Base-by-base conservation (phyloP, 2,113 vertebrate genomes). In the Rattus rattus region DNA sequence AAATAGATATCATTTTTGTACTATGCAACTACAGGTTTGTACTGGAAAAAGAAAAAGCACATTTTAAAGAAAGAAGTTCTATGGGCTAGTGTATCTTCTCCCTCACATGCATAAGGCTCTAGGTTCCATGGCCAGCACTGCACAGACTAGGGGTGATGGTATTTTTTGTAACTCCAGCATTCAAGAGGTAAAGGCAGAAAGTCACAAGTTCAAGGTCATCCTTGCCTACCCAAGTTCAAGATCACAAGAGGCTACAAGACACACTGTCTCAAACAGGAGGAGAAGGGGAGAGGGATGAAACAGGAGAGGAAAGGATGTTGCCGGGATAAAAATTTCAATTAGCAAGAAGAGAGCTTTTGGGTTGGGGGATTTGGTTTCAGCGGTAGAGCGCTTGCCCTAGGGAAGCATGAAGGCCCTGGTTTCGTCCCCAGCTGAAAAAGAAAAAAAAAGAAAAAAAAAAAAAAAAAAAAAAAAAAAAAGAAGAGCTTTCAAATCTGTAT, bases 241-340 rank as follows among this genome's bases (percentile, higher is more conserved):
- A 33, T 33, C 47, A 52, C 43, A 33, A 5, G 20, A 54, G 20
- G 49, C 33, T 54, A 56, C 22, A 17, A 17, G 49, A 39, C 7
- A 56, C 49, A 69, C 13, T 54, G 19, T 54, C 22, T 39, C 33
- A 54, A 56, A 54, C 12, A 39, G 12, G 67, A 22, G 33, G 16
- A 22, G 10, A 10, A 54, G 19, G 20, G 12, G 16, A 22, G 49
- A 69, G 8, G 63, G 13, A 22, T 11, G 20, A 39, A 91, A 70
- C 81, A 81, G 8, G 56, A 90, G 17, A 94, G 28, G 67, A 97
- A 96, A n/a, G 11, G 59, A 90, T 6, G 56, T 79, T 65, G 65
- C 56, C 80, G 72, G 30, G 43, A 94, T 65, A 83, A 90, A 77
- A 72, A 2, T 3, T 56, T 56, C 36, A n/a, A 88, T 88, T 56